Evolutionary conservation across 2,888 invertebrate genomes (phyloP), one percentile per base, ranked within the genome.

Genomic region (Calliopum simillimum): DNA sequence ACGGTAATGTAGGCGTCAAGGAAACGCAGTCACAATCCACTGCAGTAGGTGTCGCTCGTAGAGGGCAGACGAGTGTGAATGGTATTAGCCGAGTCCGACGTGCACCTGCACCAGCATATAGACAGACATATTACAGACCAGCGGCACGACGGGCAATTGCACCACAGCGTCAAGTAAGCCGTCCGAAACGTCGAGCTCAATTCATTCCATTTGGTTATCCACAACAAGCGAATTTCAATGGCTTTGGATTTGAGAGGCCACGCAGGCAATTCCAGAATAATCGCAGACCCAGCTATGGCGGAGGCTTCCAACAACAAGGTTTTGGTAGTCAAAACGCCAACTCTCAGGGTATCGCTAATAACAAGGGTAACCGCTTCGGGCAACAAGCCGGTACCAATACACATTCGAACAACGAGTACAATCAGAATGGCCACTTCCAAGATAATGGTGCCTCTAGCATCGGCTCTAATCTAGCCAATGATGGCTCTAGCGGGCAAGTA

Each of bases 341-440:
- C 49, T 79, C 81, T 0, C 74, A 80, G 13, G 82, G 82, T 1
- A 53, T 69, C 12, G 75, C 78, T 14, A 73, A 71, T n/a, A 78
- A 77, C 2, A 75, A 78, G n/a, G 76, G 77, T 4, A 73, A 75
- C 6, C 73, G 73, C 0, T 84, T 80, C 68, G 70, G 81, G 41
- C 84, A 85, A 65, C 84, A 84, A 75, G 82, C 84, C 1, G 81
- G 79, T 41, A 80, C 81, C 47, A 85, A 86, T 41, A 83, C 84
- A 1, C 80, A 82, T 12, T 78, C 80, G 2, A 77, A 77, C 21
- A 77, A 78, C 43, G 61, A 67, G 14, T 53, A 72, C 16, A 79
- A 79, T 61, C 66, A 69, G 44, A 53, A 71, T 21, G 82, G 82
- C 2, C 16, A 71, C 2, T 75, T 73, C 44, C 79, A 78, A 33